These are phyloP conservation scores for Ferdinandea cuprea DNA, from an alignment of 2,888 invertebrate genomes.

Conservation along the genomic window DNA sequence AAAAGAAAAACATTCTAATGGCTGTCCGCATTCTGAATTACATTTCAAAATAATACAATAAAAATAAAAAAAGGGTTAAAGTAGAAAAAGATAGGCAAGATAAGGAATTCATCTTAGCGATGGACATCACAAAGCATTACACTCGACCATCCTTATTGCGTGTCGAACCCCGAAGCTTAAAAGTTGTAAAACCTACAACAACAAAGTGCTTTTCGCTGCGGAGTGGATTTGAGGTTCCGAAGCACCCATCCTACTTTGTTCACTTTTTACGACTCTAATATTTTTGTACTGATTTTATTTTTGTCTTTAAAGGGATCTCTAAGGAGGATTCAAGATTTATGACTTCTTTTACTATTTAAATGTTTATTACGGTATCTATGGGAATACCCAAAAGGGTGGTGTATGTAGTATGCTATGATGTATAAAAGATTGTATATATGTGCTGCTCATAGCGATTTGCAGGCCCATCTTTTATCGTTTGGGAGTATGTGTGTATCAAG, in stretches of 20 bases:
- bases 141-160: constrained; percentile 66
- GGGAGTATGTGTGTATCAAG: constrained; percentile 22
- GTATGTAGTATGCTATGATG: background rate
- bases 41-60: constrained; percentile 32
- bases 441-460: constrained; percentile 32
- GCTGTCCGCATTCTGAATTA: constrained; percentile 2
- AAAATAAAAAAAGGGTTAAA: constrained; percentile 69
- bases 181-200: constrained; percentile 28
- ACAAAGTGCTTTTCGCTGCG: constrained; percentile 29
- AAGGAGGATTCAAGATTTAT: constrained; percentile 73
- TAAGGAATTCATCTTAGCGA: constrained; percentile 72
- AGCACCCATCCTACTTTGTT: constrained; percentile 53
- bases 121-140: constrained; percentile 66
- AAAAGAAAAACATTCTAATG: constrained; percentile 26
- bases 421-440: constrained; percentile 6
- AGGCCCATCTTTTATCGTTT: constrained; percentile 45
- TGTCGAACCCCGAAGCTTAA: constrained; percentile 55
- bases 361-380: constrained; percentile 72
- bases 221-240: constrained; percentile 13
- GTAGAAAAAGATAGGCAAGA: constrained; percentile 63
- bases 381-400: constrained; percentile 27
- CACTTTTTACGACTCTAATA: constrained; percentile 58
- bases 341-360: constrained; percentile 74
- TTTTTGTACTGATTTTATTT: constrained; percentile 55
- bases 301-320: constrained; percentile 60